Conservation (phyloP, 2,113 vertebrate species). For the Phyllostomus discolor region DNA sequence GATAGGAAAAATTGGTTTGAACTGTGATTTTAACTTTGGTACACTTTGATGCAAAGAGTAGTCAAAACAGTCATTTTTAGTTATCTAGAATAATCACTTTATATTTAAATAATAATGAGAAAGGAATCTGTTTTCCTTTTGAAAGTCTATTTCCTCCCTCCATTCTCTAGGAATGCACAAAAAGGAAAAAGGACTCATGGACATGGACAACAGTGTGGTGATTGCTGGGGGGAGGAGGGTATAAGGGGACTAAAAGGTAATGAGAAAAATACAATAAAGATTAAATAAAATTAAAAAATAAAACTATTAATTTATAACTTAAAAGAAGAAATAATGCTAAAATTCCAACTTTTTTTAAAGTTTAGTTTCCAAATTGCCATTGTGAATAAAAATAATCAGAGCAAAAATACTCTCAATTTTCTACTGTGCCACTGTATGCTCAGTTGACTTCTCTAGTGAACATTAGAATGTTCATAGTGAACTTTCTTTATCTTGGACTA, state of each 20-base stretch:
- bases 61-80: slow-evolving; percentile 23
- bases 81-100: slow-evolving; percentile 15
- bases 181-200: too few species aligned
- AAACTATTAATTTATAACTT: too few species aligned
- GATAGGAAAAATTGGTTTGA: background rate
- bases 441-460: background rate
- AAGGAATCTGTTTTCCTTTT: slow-evolving; percentile 2
- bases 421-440: background rate
- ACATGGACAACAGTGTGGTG: too few species aligned
- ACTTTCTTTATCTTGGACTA: background rate
- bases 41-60: background rate
- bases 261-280: too few species aligned
- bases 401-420: background rate
- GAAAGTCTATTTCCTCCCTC: background rate
- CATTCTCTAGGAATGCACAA: background rate
- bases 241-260: too few species aligned
- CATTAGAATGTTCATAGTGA: background rate
- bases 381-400: slow-evolving; percentile 11
- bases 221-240: too few species aligned
- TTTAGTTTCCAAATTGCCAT: background rate
- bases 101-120: background rate
- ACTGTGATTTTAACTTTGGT: background rate
- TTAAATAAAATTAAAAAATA: too few species aligned
- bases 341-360: background rate
- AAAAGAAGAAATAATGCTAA: background rate